phyloP scores from a whole-genome alignment of 2,888 invertebrate species.

The Drosophila leonis region DNA sequence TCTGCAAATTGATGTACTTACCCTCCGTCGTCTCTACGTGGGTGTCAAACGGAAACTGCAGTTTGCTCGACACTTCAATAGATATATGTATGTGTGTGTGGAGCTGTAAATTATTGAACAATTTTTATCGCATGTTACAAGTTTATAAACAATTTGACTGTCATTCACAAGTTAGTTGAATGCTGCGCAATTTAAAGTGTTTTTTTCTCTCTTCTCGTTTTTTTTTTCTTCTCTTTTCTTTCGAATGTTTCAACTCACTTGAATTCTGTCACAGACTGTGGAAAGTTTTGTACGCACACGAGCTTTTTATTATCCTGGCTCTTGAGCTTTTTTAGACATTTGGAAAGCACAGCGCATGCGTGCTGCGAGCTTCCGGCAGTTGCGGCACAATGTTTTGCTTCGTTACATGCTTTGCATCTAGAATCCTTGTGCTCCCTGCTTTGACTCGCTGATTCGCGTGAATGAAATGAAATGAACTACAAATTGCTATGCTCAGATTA shows the following conservation, averaged over 20 bases:
- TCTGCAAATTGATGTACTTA: slow-evolving; percentile 44
- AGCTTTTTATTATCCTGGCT: slow-evolving; percentile 73
- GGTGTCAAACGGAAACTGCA: slow-evolving; percentile 4
- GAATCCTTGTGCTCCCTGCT: slow-evolving; percentile 46
- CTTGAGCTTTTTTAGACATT: slow-evolving; percentile 37
- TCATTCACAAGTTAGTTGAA: slow-evolving; percentile 16
- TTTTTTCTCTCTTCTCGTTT: not conserved
- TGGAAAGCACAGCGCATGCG: slow-evolving; percentile 56
- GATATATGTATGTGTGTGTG: not conserved
- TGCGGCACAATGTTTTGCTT: slow-evolving; percentile 59
- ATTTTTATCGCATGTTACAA: not conserved
- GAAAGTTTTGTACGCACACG: slow-evolving; percentile 42
- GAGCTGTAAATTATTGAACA: not conserved
- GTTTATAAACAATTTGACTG: slow-evolving; percentile 9
- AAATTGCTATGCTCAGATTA: not conserved
- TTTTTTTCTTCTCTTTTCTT: slow-evolving; percentile 5
- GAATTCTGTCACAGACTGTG: slow-evolving; percentile 65
- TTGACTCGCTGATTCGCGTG: slow-evolving; percentile 63
- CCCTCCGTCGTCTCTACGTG: slow-evolving; percentile 12
- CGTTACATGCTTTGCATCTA: slow-evolving; percentile 37
- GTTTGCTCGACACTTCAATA: not conserved
- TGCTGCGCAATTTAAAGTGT: slow-evolving; percentile 25
- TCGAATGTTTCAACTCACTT: slow-evolving; percentile 34
- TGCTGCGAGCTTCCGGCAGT: slow-evolving; percentile 63
- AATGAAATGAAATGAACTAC: slow-evolving; percentile 18